A percentile compares a stretch with the other conserved stretches of the same genome.
These are phyloP conservation scores for Carassius auratus DNA, from an alignment of 2,113 vertebrate species.

Conservation along the genomic window DNA sequence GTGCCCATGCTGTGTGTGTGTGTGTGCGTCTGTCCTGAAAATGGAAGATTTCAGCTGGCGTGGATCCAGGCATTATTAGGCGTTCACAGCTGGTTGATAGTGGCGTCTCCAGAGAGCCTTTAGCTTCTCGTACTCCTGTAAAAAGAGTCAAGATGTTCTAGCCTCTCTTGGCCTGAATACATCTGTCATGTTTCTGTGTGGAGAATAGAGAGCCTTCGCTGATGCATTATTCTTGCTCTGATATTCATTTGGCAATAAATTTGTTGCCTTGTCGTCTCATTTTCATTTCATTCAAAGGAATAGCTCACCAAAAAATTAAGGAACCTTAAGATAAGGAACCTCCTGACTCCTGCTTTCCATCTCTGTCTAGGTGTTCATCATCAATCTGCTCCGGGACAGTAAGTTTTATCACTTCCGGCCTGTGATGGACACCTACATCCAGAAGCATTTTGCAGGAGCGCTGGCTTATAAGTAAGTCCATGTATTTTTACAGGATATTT, in stretches of 20 bases:
- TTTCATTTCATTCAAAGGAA: too few relatives aligned
- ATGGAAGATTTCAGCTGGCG: slow-evolving; percentile 50
- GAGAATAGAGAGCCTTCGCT: not conserved
- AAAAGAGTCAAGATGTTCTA: slow-evolving; percentile 51
- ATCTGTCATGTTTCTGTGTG: slow-evolving; percentile 49
- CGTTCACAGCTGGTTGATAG: slow-evolving; percentile 45
- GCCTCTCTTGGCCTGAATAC: slow-evolving; percentile 44
- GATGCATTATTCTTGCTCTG: not conserved
- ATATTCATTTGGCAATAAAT: too few relatives aligned
- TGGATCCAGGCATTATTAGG: slow-evolving; percentile 54
- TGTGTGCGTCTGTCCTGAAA: slow-evolving; percentile 35
- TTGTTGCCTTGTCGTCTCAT: too few relatives aligned
- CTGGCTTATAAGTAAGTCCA: slow-evolving; percentile 92
- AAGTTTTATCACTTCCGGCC: slow-evolving; percentile 98
- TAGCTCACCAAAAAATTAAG: too few relatives aligned
- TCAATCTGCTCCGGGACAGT: slow-evolving; percentile 96
- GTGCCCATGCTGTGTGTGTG: slow-evolving; percentile 25
- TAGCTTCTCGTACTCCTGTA: slow-evolving; percentile 50
- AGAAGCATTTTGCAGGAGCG: slow-evolving; percentile 97
- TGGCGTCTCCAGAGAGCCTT: slow-evolving; percentile 51
- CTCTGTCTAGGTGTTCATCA: slow-evolving; percentile 91
- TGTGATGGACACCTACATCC: slow-evolving; percentile 98
- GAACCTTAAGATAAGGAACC: not conserved
- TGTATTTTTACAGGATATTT: too few relatives aligned
- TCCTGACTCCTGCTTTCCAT: not conserved